These are phyloP conservation scores for Liodrosophila aerea DNA, from an alignment of 2,888 invertebrate genomes.

Conservation along the genomic window DNA sequence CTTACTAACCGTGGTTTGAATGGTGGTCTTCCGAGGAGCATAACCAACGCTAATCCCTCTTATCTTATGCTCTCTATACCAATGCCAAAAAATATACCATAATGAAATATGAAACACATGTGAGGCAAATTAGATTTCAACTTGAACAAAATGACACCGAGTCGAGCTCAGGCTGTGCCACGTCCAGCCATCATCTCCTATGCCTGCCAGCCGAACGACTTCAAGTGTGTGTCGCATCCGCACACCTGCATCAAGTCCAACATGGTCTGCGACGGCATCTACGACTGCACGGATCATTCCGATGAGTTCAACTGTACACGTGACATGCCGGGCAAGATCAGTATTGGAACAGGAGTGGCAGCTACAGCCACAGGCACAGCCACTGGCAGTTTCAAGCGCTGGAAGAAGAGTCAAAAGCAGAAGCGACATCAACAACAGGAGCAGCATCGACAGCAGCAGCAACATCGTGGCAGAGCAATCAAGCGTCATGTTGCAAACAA, in stretches of 20 bases:
- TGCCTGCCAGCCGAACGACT: slow-evolving; percentile 79
- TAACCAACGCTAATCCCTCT: slow-evolving; percentile 9
- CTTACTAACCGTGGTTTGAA: slow-evolving; percentile 37
- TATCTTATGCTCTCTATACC: slow-evolving; percentile 33
- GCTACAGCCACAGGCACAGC: not conserved
- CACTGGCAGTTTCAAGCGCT: slow-evolving; percentile 67
- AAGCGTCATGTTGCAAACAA: slow-evolving; percentile 35
- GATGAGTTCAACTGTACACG: slow-evolving; percentile 85
- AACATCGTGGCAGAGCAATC: slow-evolving; percentile 5
- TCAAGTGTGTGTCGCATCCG: slow-evolving; percentile 82
- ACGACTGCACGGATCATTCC: slow-evolving; percentile 85
- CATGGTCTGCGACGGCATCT: slow-evolving; percentile 84
- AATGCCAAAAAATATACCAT: slow-evolving; percentile 7
- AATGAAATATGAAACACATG: slow-evolving; percentile 9
- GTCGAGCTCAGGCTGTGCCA: slow-evolving; percentile 39
- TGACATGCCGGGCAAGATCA: slow-evolving; percentile 42
- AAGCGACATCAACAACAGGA: too few species aligned
- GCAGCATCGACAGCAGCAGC: slow-evolving; percentile 10
- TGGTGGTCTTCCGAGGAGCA: not conserved
- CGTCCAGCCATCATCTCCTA: slow-evolving; percentile 53
- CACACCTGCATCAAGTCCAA: slow-evolving; percentile 80
- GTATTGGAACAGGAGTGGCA: slow-evolving; percentile 1
- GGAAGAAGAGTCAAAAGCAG: slow-evolving; percentile 74
- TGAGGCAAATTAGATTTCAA: slow-evolving; percentile 74
- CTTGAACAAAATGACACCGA: slow-evolving; percentile 48